A percentile compares a stretch with the other conserved stretches of the same genome.
These are phyloP conservation scores for Aelia acuminata DNA, from an alignment of 2,888 invertebrate species.

Conservation along the genomic window DNA sequence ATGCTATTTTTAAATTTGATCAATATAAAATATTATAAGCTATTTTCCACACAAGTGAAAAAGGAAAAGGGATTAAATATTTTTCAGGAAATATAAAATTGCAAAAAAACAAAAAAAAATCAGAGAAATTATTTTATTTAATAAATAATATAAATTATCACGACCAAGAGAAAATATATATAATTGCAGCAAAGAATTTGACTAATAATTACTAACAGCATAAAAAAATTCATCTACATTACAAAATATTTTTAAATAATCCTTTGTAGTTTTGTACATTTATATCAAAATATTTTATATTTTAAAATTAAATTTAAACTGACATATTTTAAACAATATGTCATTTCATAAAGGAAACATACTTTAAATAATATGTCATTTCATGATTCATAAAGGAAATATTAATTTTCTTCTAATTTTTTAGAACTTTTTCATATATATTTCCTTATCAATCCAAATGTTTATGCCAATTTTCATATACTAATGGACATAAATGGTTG, in stretches of 20 bases:
- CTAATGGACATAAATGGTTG: background rate
- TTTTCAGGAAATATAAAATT: background rate
- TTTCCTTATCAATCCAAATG: too few species aligned
- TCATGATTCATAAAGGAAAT: background rate
- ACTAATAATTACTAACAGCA: background rate
- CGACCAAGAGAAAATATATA: background rate
- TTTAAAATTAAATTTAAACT: too few species aligned
- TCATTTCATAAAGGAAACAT: too few species aligned
- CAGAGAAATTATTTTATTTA: background rate
- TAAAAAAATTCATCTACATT: background rate
- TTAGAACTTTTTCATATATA: background rate
- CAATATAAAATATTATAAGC: too few species aligned
- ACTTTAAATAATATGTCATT: too few species aligned
- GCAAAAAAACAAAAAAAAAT: background rate
- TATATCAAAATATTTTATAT: background rate
- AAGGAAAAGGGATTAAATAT: background rate
- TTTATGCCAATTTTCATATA: background rate
- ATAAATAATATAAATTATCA: constrained; percentile 6
- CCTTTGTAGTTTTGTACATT: background rate
- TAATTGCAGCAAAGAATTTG: background rate
- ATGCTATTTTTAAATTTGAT: too few species aligned
- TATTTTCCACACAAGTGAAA: too few species aligned
- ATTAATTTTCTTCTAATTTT: background rate
- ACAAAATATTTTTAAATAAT: background rate
- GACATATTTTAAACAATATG: too few species aligned